Conservation (phyloP, 2,797 vertebrate genomes). For the Graptemys geographica region DNA sequence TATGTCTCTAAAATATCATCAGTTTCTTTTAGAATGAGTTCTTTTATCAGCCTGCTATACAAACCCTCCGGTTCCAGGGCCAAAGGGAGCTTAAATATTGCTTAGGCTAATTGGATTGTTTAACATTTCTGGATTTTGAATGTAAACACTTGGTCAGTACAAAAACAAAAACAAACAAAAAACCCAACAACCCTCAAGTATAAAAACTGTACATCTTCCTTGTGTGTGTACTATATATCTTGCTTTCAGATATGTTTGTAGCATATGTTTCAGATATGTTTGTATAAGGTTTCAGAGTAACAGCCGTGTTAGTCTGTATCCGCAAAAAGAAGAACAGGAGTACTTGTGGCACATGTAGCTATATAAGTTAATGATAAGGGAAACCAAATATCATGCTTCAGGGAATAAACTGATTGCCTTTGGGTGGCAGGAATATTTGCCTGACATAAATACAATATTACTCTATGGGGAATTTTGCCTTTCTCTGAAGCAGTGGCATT, state of each 20-base stretch:
- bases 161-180: not conserved
- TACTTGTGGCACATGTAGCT: not conserved
- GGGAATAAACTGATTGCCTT: conserved; percentile 27
- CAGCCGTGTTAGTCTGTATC: too few species aligned
- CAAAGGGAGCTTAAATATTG: not conserved
- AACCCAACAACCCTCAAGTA: not conserved
- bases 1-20: not conserved
- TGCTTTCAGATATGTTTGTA: not conserved
- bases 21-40: accelerated
- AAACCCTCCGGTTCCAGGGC: not conserved
- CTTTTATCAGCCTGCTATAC: not conserved
- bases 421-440: not conserved
- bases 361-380: conserved; percentile 1
- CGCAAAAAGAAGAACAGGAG: too few species aligned
- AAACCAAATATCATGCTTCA: conserved; percentile 34
- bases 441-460: not conserved
- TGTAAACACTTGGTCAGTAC: not conserved
- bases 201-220: not conserved
- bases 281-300: not conserved
- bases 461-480: not conserved
- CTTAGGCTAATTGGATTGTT: not conserved
- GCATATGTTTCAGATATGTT: not conserved
- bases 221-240: not conserved
- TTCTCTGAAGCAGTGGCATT: not conserved
- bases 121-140: not conserved